A percentile compares a stretch with the other conserved stretches of the same genome.
Conservation (phyloP, 1,140 invertebrate genomes). For the Neotoxoptera formosana region DNA sequence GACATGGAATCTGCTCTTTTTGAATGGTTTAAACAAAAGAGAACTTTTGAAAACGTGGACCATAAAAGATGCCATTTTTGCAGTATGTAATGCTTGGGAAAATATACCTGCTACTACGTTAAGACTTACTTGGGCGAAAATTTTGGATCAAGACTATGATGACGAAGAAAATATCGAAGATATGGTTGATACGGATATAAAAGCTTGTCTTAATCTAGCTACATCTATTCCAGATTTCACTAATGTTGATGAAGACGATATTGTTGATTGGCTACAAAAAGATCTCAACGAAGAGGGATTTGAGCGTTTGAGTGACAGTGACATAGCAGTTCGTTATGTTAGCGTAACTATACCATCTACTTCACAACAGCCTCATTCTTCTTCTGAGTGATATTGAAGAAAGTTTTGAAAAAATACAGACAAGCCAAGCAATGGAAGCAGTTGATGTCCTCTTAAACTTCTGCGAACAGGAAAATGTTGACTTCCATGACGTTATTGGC, state of each 20-base stretch:
- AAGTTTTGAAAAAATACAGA: not conserved
- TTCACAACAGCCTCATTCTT: too few species aligned
- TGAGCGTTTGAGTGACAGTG: constrained; percentile 33
- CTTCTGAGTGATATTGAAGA: too few species aligned
- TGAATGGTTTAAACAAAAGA: constrained; percentile 27
- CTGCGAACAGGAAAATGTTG: constrained; percentile 31
- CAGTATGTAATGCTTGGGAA: constrained; percentile 32
- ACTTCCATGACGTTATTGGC: constrained; percentile 26
- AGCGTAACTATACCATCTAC: not conserved
- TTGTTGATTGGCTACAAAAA: constrained; percentile 44
- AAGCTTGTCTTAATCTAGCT: constrained; percentile 20
- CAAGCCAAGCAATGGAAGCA: constrained; percentile 34
- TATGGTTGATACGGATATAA: not conserved
- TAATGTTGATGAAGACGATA: constrained; percentile 40
- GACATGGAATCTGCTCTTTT: constrained; percentile 35
- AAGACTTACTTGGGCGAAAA: constrained; percentile 30
- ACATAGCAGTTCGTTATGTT: constrained; percentile 34
- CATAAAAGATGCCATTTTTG: constrained; percentile 50
- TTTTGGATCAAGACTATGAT: constrained; percentile 31
- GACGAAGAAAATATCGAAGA: constrained; percentile 28
- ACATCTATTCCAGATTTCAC: constrained; percentile 35
- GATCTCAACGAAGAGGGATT: constrained; percentile 37
- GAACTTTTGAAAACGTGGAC: constrained; percentile 36
- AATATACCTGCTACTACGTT: constrained; percentile 34
- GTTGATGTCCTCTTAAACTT: constrained; percentile 26